phyloP scores from a whole-genome alignment of 92 coral and sea anemone species.

The Epizoanthus scotinus region DNA sequence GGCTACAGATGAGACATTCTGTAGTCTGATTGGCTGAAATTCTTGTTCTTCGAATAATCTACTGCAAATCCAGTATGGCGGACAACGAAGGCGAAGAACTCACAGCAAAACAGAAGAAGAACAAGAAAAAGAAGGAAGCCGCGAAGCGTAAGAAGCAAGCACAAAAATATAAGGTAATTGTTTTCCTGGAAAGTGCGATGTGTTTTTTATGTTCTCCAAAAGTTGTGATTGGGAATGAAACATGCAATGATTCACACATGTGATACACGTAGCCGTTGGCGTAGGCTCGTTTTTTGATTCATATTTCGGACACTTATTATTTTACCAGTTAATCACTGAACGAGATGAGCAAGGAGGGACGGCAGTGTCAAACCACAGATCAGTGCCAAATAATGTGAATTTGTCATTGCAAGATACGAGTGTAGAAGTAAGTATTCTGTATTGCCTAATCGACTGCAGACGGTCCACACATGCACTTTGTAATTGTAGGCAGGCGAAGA shows the following conservation, averaged over 20 bases:
- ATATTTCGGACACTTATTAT: too few species aligned
- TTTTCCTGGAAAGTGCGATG: background rate
- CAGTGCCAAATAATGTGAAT: background rate
- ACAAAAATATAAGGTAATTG: slow-evolving; percentile 57
- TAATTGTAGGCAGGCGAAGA: too few species aligned
- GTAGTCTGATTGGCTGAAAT: slow-evolving; percentile 61
- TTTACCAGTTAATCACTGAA: background rate
- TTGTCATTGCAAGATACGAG: background rate
- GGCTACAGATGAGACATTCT: slow-evolving; percentile 33
- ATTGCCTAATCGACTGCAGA: too few species aligned
- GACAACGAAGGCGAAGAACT: slow-evolving; percentile 65
- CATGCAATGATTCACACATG: too few species aligned
- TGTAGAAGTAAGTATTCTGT: background rate
- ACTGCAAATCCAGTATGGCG: slow-evolving; percentile 68
- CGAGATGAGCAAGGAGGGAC: background rate
- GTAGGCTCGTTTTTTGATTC: too few species aligned
- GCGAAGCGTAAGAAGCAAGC: slow-evolving; percentile 81
- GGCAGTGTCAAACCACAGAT: background rate
- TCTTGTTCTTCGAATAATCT: background rate
- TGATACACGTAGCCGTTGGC: too few species aligned
- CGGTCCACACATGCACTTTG: too few species aligned
- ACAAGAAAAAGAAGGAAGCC: slow-evolving; percentile 72
- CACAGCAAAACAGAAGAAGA: slow-evolving; percentile 79
- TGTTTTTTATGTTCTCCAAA: too few species aligned
- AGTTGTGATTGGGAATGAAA: too few species aligned